phyloP scores from a whole-genome alignment of 2,113 vertebrate genomes.

The Candoia aspera region DNA sequence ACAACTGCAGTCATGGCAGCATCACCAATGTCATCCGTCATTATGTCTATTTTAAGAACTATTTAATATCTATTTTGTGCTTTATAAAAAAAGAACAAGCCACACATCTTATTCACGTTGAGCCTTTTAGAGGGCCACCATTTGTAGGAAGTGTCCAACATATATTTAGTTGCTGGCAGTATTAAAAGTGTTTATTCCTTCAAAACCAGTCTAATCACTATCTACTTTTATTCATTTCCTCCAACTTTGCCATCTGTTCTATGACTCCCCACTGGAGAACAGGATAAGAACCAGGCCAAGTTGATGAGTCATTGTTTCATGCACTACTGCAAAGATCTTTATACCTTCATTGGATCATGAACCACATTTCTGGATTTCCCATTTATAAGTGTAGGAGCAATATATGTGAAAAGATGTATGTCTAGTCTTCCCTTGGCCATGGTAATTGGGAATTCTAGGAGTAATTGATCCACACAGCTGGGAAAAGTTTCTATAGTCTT shows the following conservation, averaged over 20 bases:
- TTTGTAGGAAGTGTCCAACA: not conserved
- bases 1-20: not conserved
- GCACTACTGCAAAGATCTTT: not conserved
- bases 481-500: no score
- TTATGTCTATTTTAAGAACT: not conserved
- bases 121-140: not conserved
- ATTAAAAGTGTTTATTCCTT: slow-evolving; percentile 4
- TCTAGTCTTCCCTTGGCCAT: not conserved
- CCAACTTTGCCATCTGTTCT: slow-evolving; percentile 24
- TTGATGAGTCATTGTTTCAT: slow-evolving; percentile 18
- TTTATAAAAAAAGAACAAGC: not conserved
- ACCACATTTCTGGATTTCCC: not conserved
- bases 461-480: not conserved
- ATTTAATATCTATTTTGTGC: not conserved
- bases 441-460: not conserved
- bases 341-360: not conserved
- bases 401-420: not conserved
- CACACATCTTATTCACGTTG: not conserved
- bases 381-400: not conserved
- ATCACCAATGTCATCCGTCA: not conserved
- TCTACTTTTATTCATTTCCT: slow-evolving; percentile 20
- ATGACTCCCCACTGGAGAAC: slow-evolving; percentile 17
- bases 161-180: slow-evolving; percentile 14
- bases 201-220: slow-evolving; percentile 11
- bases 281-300: slow-evolving; percentile 6